These are phyloP conservation scores for Cryptotermes secundus DNA, from an alignment of 1,140 invertebrate genomes.

Conservation along the genomic window DNA sequence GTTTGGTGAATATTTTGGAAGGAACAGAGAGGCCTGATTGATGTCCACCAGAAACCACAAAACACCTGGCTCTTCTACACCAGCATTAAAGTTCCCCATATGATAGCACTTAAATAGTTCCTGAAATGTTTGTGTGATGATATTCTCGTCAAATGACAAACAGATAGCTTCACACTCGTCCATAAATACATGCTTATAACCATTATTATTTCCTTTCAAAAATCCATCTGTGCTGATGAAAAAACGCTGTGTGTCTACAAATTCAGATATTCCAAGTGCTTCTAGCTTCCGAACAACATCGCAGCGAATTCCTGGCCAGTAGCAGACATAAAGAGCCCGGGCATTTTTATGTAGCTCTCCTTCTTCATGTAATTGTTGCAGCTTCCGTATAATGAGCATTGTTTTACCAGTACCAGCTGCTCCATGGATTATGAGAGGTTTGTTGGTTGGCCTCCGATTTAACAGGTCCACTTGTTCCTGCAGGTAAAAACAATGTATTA, in stretches of 20 bases:
- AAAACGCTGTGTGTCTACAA: conserved; percentile 45
- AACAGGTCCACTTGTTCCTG: conserved; percentile 45
- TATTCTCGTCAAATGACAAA: conserved; percentile 43
- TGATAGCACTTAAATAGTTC: neutral
- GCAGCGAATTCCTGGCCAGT: conserved; percentile 44
- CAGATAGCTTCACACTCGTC: conserved; percentile 47
- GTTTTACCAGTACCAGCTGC: conserved; percentile 48
- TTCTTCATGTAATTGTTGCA: conserved; percentile 41
- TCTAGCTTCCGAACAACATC: conserved; percentile 41
- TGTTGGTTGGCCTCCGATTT: conserved; percentile 37
- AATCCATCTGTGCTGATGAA: conserved; percentile 43
- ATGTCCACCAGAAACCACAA: conserved; percentile 48
- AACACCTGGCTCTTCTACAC: conserved; percentile 38
- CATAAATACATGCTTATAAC: conserved; percentile 48
- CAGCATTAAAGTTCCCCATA: neutral
- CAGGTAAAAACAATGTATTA: neutral
- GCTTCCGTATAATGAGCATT: conserved; percentile 45
- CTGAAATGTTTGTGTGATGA: conserved; percentile 43
- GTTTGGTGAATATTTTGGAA: conserved; percentile 45
- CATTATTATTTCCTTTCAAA: conserved; percentile 40
- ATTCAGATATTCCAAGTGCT: conserved; percentile 42
- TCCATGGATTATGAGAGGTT: conserved; percentile 46
- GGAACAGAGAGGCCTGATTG: conserved; percentile 47
- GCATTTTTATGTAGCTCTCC: conserved; percentile 43
- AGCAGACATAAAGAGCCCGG: conserved; percentile 46